phyloP scores from a whole-genome alignment of 92 coral and sea anemone genomes.

The Porites cylindrica region DNA sequence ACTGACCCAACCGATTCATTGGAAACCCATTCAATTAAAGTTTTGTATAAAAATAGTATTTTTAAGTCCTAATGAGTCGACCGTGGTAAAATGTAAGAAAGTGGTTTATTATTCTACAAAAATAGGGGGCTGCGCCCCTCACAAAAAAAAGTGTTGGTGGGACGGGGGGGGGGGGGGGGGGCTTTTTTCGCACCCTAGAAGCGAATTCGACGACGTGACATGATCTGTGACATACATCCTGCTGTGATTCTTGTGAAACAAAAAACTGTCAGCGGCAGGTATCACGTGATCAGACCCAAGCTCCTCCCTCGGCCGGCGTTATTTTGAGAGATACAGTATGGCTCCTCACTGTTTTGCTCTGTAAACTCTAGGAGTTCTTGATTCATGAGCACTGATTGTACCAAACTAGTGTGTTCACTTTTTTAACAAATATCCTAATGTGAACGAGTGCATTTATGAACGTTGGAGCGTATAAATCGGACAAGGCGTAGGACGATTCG shows the following conservation, averaged over 20 bases:
- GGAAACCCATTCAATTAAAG: too few species aligned
- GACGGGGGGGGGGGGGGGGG: too few species aligned
- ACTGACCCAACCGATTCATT: too few species aligned
- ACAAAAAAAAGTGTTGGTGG: too few species aligned
- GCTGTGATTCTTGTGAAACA: neutral
- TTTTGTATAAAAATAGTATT: too few species aligned
- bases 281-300: slow-evolving; percentile 74
- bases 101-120: too few species aligned
- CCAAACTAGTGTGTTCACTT: slow-evolving; percentile 29
- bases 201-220: neutral
- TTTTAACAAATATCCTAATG: slow-evolving; percentile 26
- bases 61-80: too few species aligned
- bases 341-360: slow-evolving; percentile 19
- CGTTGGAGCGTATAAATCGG: neutral
- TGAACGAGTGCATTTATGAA: slow-evolving; percentile 9
- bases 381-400: neutral
- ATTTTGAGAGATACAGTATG: slow-evolving; percentile 18
- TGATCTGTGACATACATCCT: neutral
- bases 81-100: too few species aligned
- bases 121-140: too few species aligned
- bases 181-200: too few species aligned
- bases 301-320: slow-evolving; percentile 64
- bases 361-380: neutral
- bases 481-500: neutral
- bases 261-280: slow-evolving; percentile 22